Evolutionary conservation across 2,888 invertebrate genomes (phyloP), one percentile per base, ranked within the genome.

Genomic region (Plebejus argus): DNA sequence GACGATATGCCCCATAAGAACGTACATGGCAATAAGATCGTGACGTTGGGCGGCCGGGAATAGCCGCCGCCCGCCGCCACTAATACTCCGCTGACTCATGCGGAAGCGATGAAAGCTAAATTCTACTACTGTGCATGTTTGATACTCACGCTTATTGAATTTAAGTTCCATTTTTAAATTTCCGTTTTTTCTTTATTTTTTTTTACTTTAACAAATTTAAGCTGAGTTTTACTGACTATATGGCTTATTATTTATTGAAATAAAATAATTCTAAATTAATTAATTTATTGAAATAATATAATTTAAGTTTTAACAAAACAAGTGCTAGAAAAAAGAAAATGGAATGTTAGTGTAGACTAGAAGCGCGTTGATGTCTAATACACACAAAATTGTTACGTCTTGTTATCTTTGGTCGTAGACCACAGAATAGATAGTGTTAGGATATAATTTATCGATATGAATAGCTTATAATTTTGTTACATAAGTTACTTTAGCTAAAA

Each of bases 301-400:
- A 58, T n/a, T 23, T 66, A 28, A 28, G 18, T 66, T 66, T 66
- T 28, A 18, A 66, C 15, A 66, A 33, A 8, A 12, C 23, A 6
- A 66, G 5, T 15, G 0, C 28, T 28, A 66, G 66, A 28, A 3
- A 20, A 58, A 12, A 61, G 61, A 23, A 61, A 61, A 61, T 12
- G 12, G 8, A 15, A 18, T 53, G 8, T 35, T 35, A 39, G 2
- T 39, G 20, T 71, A 20, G 8, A 71, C 23, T 23, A 70, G n/a
- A 45, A 76, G 80, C 90, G 88, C 92, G 92, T 92, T 90, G 89
- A 92, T 88, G 91, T 92, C 92, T 92, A 91, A 91, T 89, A 81
- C 87, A 87, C 83, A 45, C 39, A 39, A 71, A 20, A 45, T n/a
- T 71, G 39, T 15, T 53, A 53, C n/a, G n/a, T n/a, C 45, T 39